Base-by-base conservation (phyloP, 2,888 invertebrate species). In the Volucella inanis region DNA sequence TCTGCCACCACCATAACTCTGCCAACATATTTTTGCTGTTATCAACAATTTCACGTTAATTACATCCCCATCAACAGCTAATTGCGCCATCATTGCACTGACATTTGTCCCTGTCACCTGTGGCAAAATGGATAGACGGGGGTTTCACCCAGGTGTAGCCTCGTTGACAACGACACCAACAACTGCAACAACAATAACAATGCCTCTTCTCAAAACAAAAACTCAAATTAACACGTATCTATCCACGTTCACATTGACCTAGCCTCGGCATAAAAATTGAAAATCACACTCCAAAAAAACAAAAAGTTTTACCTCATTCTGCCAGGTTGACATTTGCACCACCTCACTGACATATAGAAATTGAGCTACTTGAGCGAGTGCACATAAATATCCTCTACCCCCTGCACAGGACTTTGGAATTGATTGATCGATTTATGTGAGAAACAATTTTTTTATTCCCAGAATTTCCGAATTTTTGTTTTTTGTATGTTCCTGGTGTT, bases 391-490 rank as follows among this genome's bases (percentile, higher is more conserved):
- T 70, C 65, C 54, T 6, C 6, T 6, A 31, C 31, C 31, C 31
- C 50, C 14, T 38, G 18, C 41, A 57, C 14, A 49, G 68, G 39
- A 55, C 54, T 72, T 68, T 82, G 18, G 18, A 85, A 72, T 81
- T 87, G 87, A 87, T 87, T 87, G 87, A 87, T 87, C 85, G 85
- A 57, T 85, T 85, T 85, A 80, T 84, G 80, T 79, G 80, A 71
- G 75, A 74, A 74, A n/a, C n/a, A 54, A 31, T 49, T 62, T 77
- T 82, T 59, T 62, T 49, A 22, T 22, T 22, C 2, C 18, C 18
- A 22, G 2, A 22, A 22, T 22, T 22, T 22, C 3, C 2, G 18
- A 1, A 49, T 61, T 52, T 41, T 41, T 8, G 9, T 22, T 43
- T 70, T 12, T 49, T 45, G 15, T 71, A 47, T 61, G 57, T 54